Base-by-base conservation (phyloP, 1,140 invertebrate genomes). In the Oncopodura yosiiana region DNA sequence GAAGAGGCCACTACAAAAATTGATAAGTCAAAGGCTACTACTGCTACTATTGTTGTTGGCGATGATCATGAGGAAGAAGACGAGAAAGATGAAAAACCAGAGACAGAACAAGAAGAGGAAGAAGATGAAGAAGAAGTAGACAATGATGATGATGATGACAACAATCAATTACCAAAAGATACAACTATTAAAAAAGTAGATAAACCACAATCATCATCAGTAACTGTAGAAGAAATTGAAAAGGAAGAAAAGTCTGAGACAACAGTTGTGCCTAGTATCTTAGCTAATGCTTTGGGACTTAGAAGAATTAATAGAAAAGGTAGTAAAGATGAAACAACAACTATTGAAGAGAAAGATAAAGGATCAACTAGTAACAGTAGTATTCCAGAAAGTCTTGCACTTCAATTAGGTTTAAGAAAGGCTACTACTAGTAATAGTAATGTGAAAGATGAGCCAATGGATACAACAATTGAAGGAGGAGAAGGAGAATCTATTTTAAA, bases 101-200 rank as follows among this genome's bases (percentile, higher is more conserved):
- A 36, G 16, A 30, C 51, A 39, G 49, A 51, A 41, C 27, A 30
- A 59, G 48, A 42, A 57, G 21, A 21, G 24, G 37, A 44, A 23
- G 46, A 69, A 52, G 68, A 66, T 48, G 69, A 34, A 19, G 38
- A 36, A 18, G 39, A 19, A 14, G 50, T 56, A 45, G 32, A 50
- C 11, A 27, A 32, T 27, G 53, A 61, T 29, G 23, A 46, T 32
- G 27, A 42, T 29, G 50, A 55, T 36, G 49, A 60, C 5, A 60
- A 68, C 6, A 54, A 69, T 27, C 67, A 68, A 4, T 67, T 65
- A 42, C 43, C 67, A 50, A 34, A 18, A 18, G 53, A 49, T 42
- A 23, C 51, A 29, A 42, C 18, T 29, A 38, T 18, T 14, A 43
- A 21, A 3, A 51, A 58, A 30, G 43, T 36, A 39, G 37, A 30